Base-by-base conservation (phyloP, 2,888 invertebrate species). In the Ochropleura plecta region DNA sequence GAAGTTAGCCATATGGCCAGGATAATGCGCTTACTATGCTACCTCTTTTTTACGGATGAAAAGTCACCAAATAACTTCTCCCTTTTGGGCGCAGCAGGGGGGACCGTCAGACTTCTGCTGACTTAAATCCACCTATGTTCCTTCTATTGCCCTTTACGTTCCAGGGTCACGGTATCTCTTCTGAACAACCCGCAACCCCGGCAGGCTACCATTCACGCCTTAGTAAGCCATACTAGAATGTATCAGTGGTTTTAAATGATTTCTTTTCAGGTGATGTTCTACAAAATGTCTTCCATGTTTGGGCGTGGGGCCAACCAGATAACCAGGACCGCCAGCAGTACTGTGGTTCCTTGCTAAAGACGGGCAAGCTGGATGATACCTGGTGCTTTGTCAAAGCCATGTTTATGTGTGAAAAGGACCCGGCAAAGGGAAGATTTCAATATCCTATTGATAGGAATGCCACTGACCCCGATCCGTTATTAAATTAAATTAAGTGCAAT, bases 241-340 rank as follows among this genome's bases (percentile, higher is more conserved):
- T 16, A 8, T 48, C 5, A 16, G 3, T 30, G 10, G 1, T 64
- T 30, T 64, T 30, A 30, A 48, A 40, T 14, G 0, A 40, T 55
- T 48, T 48, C 0, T 12, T 71, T 73, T 14, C 46, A 73, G 73
- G 73, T 72, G 72, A 72, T 40, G 0, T 0, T 5, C 0, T 72
- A 62, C 7, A 73, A 40, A 62, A 53, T 7, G 73, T 73, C 0
- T 73, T 72, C 46, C 46, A 73, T 7, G 9, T 5, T 40, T 73
- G 72, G 73, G 72, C 60, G 4, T 62, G 60, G 72, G 73, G 73
- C 9, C 73, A 73, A 18, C 73, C 73, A 0, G 73, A 73, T 18
- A 73, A 73, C 20, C 7, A 53, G 14, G 46, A 10, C 20, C 6
- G 18, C 6, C 9, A 14, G 9, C 73, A 73, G 51, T 72, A 62